These are phyloP conservation scores for Pagetopsis macropterus DNA, from an alignment of 2,797 vertebrate species.

Conservation along the genomic window DNA sequence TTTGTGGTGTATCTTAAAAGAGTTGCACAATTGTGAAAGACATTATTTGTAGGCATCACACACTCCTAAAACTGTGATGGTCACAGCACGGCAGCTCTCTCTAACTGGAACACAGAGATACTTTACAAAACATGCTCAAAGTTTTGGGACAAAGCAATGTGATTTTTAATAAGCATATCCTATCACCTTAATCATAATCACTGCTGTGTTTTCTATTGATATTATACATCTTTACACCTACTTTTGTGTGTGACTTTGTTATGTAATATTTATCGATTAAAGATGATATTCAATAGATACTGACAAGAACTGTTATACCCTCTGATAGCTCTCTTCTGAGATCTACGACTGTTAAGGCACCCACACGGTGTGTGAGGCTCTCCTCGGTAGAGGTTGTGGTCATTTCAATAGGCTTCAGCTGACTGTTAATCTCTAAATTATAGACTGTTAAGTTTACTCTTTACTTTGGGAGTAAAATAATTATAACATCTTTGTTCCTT, in stretches of 20 bases:
- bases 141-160: constrained; percentile 59
- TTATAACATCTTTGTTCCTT: constrained; percentile 41
- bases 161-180: constrained; percentile 48
- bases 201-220: constrained; percentile 42
- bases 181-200: constrained; percentile 37
- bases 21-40: constrained; percentile 73
- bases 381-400: constrained; percentile 64
- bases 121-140: constrained; percentile 29
- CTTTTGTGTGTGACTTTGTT: constrained; percentile 43
- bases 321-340: constrained; percentile 73
- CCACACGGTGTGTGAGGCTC: constrained; percentile 49
- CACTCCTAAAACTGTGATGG: constrained; percentile 71
- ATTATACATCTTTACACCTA: constrained; percentile 33
- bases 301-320: constrained; percentile 81
- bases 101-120: constrained; percentile 66
- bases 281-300: constrained; percentile 53
- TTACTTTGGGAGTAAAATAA: constrained; percentile 41
- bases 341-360: constrained; percentile 84
- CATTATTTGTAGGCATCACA: constrained; percentile 69
- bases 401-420: constrained; percentile 68
- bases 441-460: constrained; percentile 81
- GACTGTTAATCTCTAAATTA: constrained; percentile 82
- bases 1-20: constrained; percentile 79
- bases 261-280: constrained; percentile 42
- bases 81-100: constrained; percentile 71